phyloP scores from a whole-genome alignment of 2,888 invertebrate genomes.

The Zele albiditarsus region DNA sequence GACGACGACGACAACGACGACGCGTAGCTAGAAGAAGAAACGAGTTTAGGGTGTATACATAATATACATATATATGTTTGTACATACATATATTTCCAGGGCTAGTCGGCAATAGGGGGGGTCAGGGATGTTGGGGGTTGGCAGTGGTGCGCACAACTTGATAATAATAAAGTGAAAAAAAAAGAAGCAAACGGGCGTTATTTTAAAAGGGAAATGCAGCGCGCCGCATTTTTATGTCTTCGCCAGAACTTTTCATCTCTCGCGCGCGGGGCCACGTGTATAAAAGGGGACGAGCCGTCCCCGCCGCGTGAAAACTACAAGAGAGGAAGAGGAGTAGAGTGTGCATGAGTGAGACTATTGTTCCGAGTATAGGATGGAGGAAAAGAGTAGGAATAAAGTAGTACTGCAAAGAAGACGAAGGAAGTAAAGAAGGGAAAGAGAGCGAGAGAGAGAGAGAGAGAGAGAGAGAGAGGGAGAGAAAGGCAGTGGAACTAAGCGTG shows the following conservation, averaged over 20 bases:
- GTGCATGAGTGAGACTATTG: constrained; percentile 43
- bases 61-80: constrained; percentile 3
- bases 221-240: constrained; percentile 73
- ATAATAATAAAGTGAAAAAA: constrained; percentile 73
- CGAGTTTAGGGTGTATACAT: constrained; percentile 12
- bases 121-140: constrained; percentile 18
- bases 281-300: constrained; percentile 27
- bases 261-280: constrained; percentile 39
- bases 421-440: constrained; percentile 39
- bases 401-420: constrained; percentile 47
- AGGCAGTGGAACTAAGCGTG: constrained; percentile 61
- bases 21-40: constrained; percentile 22
- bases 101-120: constrained; percentile 36
- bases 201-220: constrained; percentile 73
- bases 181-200: constrained; percentile 67
- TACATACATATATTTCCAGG: constrained; percentile 18
- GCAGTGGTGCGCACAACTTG: constrained; percentile 64
- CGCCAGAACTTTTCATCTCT: constrained; percentile 68
- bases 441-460: constrained; percentile 46
- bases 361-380: constrained; percentile 36
- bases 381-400: constrained; percentile 8
- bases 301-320: constrained; percentile 1
- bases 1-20: constrained; percentile 25
- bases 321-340: constrained; percentile 15
- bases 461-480: constrained; percentile 46